Conservation (phyloP, 2,797 vertebrate species). For the Yasuhikotakia modesta region DNA sequence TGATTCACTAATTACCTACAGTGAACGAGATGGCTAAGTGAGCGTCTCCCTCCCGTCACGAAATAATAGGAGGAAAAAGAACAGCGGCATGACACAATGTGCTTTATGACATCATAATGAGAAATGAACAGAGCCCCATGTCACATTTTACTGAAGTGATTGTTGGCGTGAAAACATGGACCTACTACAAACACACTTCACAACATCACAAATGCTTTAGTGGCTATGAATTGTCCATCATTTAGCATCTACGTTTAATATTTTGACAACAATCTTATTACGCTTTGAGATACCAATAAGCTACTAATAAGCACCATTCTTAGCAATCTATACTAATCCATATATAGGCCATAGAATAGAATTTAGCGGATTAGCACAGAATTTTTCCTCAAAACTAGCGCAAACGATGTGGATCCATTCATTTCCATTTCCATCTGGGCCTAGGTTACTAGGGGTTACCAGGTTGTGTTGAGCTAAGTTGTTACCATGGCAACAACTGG, state of each 20-base stretch:
- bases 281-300: background rate
- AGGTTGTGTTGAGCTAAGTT: background rate
- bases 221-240: no score
- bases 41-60: slow-evolving; percentile 47
- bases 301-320: no score
- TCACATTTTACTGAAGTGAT: background rate
- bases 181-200: background rate
- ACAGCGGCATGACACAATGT: slow-evolving; percentile 25
- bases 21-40: slow-evolving; percentile 47
- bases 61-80: slow-evolving; percentile 41
- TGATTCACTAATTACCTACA: slow-evolving; percentile 77
- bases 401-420: no score
- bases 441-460: background rate
- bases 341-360: no score
- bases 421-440: no score
- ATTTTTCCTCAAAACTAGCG: no score
- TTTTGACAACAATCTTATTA: background rate
- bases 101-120: slow-evolving; percentile 44
- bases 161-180: slow-evolving; percentile 17
- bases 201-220: background rate
- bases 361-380: no score
- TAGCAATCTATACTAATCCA: no score
- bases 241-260: no score
- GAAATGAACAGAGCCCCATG: slow-evolving; percentile 32
- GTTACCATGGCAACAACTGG: slow-evolving; percentile 42